Evolutionary conservation across 1,140 invertebrate genomes (phyloP).

Genomic region (Aphaenogaster floridana): DNA sequence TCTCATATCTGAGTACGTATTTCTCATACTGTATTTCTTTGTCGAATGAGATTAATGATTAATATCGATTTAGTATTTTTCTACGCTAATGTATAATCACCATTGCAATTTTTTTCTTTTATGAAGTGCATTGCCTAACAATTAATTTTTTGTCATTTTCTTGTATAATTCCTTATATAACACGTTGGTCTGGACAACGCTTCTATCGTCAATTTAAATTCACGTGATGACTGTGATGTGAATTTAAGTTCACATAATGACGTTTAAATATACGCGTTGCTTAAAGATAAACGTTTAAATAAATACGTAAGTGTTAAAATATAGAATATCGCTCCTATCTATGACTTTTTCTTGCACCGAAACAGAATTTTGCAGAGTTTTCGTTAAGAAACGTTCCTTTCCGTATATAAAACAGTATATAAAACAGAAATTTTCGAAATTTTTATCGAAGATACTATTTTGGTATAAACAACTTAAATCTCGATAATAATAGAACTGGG

Average conservation of each 20-base stretch:
- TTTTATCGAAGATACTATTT: background rate
- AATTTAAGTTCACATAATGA: background rate
- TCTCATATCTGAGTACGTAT: background rate
- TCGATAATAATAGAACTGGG: background rate
- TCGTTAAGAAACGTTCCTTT: background rate
- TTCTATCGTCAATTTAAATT: constrained; percentile 10
- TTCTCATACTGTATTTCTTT: background rate
- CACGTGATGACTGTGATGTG: background rate
- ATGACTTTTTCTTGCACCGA: background rate
- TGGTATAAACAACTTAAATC: background rate
- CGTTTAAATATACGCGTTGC: background rate
- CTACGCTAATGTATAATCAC: background rate
- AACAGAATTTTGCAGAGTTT: constrained; percentile 3
- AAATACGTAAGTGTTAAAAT: background rate
- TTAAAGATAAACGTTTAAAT: constrained; percentile 5
- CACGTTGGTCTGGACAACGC: background rate
- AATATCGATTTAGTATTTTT: constrained; percentile 21
- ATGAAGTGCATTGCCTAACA: background rate
- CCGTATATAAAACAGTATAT: background rate
- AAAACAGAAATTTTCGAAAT: background rate
- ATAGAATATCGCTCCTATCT: background rate
- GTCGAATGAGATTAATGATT: constrained; percentile 7
- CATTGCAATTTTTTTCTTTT: background rate
- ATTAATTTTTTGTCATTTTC: constrained; percentile 29
- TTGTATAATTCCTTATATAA: constrained; percentile 36